Conservation (phyloP, 2,888 invertebrate species). For the Nymphalis c-album region DNA sequence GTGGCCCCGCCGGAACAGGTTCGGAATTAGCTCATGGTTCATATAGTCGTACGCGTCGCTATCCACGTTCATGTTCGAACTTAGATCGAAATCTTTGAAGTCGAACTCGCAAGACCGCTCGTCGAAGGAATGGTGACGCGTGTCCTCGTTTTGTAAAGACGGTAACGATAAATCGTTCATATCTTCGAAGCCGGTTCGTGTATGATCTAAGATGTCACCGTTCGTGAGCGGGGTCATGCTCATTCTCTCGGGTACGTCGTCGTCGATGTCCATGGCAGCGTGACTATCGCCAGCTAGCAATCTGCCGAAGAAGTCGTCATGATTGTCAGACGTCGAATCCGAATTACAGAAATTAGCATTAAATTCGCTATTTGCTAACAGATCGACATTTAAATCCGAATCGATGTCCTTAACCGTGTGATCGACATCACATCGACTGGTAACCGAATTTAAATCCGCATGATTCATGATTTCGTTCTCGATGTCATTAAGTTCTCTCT, state of each 20-base stretch:
- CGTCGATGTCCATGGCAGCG: conserved; percentile 47
- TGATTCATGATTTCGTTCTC: conserved; percentile 74
- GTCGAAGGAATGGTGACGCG: conserved; percentile 54
- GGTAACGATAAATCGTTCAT: conserved; percentile 74
- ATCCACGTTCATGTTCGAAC: conserved; percentile 79
- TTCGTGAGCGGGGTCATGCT: conserved; percentile 67
- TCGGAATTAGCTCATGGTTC: conserved; percentile 72
- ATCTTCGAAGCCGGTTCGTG: conserved; percentile 68
- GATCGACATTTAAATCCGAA: conserved; percentile 48
- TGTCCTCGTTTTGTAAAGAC: conserved; percentile 69
- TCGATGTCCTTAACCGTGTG: conserved; percentile 56
- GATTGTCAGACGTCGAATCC: conserved; percentile 58
- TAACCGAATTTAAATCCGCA: conserved; percentile 60
- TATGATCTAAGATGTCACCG: conserved; percentile 69
- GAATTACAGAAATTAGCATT: conserved; percentile 63
- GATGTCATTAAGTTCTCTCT: conserved; percentile 71
- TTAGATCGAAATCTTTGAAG: conserved; percentile 84
- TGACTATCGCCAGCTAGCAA: conserved; percentile 57
- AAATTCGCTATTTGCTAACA: conserved; percentile 48
- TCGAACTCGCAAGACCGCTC: conserved; percentile 74
- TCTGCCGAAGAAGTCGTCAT: conserved; percentile 70
- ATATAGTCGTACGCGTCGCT: conserved; percentile 78
- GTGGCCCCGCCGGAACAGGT: conserved; percentile 74
- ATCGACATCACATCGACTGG: conserved; percentile 50
- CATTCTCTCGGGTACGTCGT: conserved; percentile 62